Base-by-base conservation (phyloP, 1,140 invertebrate genomes). In the Phymastichus coffea region DNA sequence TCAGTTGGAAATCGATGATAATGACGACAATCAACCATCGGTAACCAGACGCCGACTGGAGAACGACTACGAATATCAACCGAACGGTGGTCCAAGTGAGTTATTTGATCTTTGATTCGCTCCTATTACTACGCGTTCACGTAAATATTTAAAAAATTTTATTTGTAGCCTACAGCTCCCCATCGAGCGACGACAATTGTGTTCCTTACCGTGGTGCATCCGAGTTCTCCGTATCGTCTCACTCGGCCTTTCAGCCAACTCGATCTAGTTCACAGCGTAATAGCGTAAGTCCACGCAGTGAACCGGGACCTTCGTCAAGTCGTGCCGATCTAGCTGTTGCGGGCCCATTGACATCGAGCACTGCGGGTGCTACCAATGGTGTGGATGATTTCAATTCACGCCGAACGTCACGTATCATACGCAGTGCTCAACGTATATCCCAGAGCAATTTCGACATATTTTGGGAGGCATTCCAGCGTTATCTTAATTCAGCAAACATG, bases 241-340 rank as follows among this genome's bases (percentile, higher is more conserved):
- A 70, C 10, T 78, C 76, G 3, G 78, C 76, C 1, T 80, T 78
- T 64, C 73, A 80, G 38, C 73, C 71, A 3, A 73, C 52, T 20
- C 52, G 52, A 17, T 61, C 46, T 1, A 35, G 20, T 19, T 46
- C 9, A 9, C 49, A 53, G 4, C 19, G 35, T 1, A 49, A 20
- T 12, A 49, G 15, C 6, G 14, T 12, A 1, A 19, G 35, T 14
- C 4, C 7, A 26, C 25, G 23, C 3, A 12, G 67, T 33, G 61
- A 68, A 15, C 62, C 66, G 12, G 55, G 68, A 8, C 46, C 60
- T 26, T 20, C 47, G 3, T n/a, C 48, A 10, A 55, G 22, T 17
- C 43, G 3, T 14, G 43, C 10, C 9, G 55, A 2, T 19, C 20
- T 25, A 26, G 46, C 26, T 38, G 19, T 4, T 37, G 1, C 9